phyloP scores from a whole-genome alignment of 2,113 vertebrate genomes.

The Isurus oxyrinchus region DNA sequence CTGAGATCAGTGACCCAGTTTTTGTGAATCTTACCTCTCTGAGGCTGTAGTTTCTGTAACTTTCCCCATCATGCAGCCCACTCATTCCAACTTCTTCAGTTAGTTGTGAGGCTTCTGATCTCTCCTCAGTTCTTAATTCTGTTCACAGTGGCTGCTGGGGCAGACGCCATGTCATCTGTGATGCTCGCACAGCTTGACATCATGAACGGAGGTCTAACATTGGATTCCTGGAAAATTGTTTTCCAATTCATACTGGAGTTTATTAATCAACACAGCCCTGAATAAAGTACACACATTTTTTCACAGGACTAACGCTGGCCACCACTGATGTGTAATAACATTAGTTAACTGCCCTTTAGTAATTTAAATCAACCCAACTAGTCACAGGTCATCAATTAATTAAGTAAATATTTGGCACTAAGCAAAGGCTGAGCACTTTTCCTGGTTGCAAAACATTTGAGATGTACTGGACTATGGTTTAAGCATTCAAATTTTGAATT shows the following conservation, averaged over 20 bases:
- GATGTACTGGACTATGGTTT: neutral
- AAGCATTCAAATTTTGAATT: neutral
- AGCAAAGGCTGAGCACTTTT: neutral
- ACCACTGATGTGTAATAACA: neutral
- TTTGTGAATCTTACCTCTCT: neutral
- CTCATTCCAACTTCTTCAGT: neutral
- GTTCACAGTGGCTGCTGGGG: neutral
- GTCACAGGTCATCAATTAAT: neutral
- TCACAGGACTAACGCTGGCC: neutral
- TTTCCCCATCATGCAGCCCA: neutral
- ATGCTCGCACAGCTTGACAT: neutral
- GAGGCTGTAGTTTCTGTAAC: neutral
- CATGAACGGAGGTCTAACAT: neutral
- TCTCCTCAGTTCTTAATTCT: neutral
- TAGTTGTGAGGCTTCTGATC: neutral
- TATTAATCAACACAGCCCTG: neutral
- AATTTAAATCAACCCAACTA: neutral
- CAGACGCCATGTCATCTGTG: neutral
- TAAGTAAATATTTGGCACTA: neutral
- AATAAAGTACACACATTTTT: neutral
- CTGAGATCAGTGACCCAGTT: neutral
- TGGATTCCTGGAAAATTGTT: neutral
- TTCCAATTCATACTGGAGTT: neutral
- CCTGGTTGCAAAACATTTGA: neutral
- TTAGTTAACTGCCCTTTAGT: neutral